Conservation (phyloP, 1,140 invertebrate species). For the Zaprionus africanus region DNA sequence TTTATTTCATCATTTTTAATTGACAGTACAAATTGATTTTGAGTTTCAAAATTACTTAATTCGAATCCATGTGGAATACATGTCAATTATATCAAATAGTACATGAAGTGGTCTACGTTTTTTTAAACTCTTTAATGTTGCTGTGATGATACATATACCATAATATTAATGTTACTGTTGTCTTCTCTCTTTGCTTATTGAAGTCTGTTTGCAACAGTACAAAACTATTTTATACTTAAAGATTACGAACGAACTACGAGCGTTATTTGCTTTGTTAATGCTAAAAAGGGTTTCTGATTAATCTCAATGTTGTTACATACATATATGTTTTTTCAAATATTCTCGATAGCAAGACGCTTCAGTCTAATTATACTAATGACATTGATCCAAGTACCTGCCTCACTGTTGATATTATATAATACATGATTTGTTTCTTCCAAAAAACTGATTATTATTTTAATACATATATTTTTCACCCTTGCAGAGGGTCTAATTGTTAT, state of each 20-base stretch:
- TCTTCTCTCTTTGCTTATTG: background rate
- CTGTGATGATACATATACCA: background rate
- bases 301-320: background rate
- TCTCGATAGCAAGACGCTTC: slow-evolving; percentile 9
- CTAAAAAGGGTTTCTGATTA: slow-evolving; percentile 1
- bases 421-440: background rate
- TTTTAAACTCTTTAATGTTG: slow-evolving; percentile 9
- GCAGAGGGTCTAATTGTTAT: background rate
- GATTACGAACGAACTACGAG: slow-evolving; percentile 4
- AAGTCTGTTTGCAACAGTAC: slow-evolving; percentile 4
- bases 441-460: background rate
- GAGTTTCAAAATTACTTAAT: slow-evolving; percentile 33
- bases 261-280: slow-evolving; percentile 1
- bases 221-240: background rate
- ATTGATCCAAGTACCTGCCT: slow-evolving; percentile 9
- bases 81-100: background rate
- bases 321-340: slow-evolving; percentile 6
- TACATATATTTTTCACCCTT: slow-evolving; percentile 1
- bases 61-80: slow-evolving; percentile 16
- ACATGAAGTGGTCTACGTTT: slow-evolving; percentile 3
- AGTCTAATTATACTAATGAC: slow-evolving; percentile 12
- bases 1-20: slow-evolving; percentile 42
- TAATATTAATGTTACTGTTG: background rate
- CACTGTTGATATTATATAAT: slow-evolving; percentile 7
- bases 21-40: slow-evolving; percentile 53